Percentiles rank a stretch among this genome's conserved stretches.
Evolutionary conservation across 2,888 invertebrate species (phyloP).

Genomic region (Eledona agricola): DNA sequence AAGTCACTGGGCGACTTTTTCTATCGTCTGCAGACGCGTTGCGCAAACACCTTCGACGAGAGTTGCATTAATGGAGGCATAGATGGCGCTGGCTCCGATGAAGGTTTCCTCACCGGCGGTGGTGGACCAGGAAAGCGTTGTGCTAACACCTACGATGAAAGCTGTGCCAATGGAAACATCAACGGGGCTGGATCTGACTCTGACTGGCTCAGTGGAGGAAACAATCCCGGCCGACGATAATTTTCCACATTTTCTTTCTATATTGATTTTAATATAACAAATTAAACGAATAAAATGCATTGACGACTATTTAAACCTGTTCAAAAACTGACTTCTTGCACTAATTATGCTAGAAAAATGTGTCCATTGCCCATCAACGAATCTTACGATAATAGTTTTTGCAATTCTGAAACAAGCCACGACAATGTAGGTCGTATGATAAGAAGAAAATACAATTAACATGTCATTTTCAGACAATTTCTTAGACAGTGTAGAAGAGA

Average conservation of each 20-base stretch:
- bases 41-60: constrained; percentile 64
- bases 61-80: constrained; percentile 48
- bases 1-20: constrained; percentile 36
- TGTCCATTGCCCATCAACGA: no score
- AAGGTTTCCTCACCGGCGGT: constrained; percentile 42
- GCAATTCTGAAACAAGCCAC: no score
- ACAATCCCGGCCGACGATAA: constrained; percentile 18
- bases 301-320: no score
- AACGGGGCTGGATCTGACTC: constrained; percentile 60
- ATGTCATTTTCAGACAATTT: no score
- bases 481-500: no score
- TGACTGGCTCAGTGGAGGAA: constrained; percentile 23
- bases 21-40: constrained; percentile 43
- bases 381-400: no score
- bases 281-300: no score
- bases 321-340: no score
- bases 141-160: constrained; percentile 65
- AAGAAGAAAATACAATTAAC: no score
- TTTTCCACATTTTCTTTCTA: background rate
- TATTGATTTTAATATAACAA: constrained; percentile 5
- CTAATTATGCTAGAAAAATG: no score
- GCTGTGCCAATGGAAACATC: constrained; percentile 65
- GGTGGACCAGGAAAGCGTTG: constrained; percentile 52
- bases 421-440: no score
- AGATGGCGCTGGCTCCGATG: constrained; percentile 45